phyloP scores from a whole-genome alignment of 1,140 invertebrate species.

The Drosophila cardini region DNA sequence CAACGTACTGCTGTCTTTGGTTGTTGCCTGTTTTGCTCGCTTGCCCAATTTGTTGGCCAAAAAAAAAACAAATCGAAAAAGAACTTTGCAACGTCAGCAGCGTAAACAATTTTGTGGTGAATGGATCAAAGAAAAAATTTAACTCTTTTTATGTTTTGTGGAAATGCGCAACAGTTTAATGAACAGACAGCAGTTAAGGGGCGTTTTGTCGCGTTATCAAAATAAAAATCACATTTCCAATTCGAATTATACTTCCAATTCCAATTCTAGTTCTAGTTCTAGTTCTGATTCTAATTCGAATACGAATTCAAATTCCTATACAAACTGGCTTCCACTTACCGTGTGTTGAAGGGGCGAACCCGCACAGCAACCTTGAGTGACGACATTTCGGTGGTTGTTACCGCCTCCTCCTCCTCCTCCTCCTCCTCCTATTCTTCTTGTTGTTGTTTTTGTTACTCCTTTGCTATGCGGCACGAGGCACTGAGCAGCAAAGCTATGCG shows the following conservation, averaged over 20 bases:
- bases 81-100: constrained; percentile 46
- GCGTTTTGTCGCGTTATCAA: constrained; percentile 36
- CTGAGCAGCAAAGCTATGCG: constrained; percentile 10
- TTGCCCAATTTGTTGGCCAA: constrained; percentile 39
- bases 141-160: constrained; percentile 10
- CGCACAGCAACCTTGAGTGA: constrained; percentile 89
- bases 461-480: constrained; percentile 28
- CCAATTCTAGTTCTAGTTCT: neutral
- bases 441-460: constrained; percentile 51
- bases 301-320: constrained; percentile 8
- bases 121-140: constrained; percentile 13
- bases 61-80: constrained; percentile 15
- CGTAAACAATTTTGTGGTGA: constrained; percentile 21
- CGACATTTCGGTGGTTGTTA: constrained; percentile 85
- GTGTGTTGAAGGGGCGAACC: constrained; percentile 88
- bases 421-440: constrained; percentile 3
- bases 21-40: neutral
- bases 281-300: constrained; percentile 1
- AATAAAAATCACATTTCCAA: constrained; percentile 9
- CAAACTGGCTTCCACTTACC: constrained; percentile 84
- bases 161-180: constrained; percentile 55
- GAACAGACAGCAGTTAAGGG: constrained; percentile 12
- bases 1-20: constrained; percentile 26
- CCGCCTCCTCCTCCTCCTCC: constrained; percentile 1
- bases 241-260: neutral